Evolutionary conservation across 2,888 invertebrate genomes (phyloP).

Genomic region (Nematopogon swammerdamellus): DNA sequence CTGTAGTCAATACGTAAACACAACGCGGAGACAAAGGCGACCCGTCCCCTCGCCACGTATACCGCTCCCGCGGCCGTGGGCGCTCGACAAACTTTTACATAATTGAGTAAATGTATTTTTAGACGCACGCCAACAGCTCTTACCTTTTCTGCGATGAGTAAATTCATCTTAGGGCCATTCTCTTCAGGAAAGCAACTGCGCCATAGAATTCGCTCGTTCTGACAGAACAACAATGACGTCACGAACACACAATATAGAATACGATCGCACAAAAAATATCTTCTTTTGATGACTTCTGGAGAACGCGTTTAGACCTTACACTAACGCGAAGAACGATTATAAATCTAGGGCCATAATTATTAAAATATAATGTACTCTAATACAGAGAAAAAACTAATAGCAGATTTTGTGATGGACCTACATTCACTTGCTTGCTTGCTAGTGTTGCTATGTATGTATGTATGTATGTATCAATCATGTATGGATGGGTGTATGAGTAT

Average conservation of each 20-base stretch:
- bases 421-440: too few species aligned
- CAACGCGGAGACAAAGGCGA: background rate
- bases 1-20: background rate
- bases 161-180: constrained; percentile 53
- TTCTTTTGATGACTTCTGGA: too few species aligned
- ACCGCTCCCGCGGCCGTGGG: background rate
- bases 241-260: constrained; percentile 31
- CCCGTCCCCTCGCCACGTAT: background rate
- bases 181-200: constrained; percentile 56
- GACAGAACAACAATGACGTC: constrained; percentile 60
- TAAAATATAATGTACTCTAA: too few species aligned
- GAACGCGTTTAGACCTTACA: too few species aligned
- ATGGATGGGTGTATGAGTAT: too few species aligned
- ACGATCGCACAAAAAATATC: too few species aligned
- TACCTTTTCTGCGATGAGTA: constrained; percentile 37
- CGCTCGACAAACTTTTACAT: background rate
- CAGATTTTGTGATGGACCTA: too few species aligned
- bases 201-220: constrained; percentile 40
- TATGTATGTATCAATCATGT: too few species aligned
- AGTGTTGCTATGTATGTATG: too few species aligned
- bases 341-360: too few species aligned
- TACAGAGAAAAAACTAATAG: too few species aligned
- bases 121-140: constrained; percentile 14
- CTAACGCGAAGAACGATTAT: too few species aligned
- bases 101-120: background rate